A percentile compares a stretch with the other conserved stretches of the same genome.
phyloP scores from a whole-genome alignment of 2,888 invertebrate species.

The Drosophila putrida region DNA sequence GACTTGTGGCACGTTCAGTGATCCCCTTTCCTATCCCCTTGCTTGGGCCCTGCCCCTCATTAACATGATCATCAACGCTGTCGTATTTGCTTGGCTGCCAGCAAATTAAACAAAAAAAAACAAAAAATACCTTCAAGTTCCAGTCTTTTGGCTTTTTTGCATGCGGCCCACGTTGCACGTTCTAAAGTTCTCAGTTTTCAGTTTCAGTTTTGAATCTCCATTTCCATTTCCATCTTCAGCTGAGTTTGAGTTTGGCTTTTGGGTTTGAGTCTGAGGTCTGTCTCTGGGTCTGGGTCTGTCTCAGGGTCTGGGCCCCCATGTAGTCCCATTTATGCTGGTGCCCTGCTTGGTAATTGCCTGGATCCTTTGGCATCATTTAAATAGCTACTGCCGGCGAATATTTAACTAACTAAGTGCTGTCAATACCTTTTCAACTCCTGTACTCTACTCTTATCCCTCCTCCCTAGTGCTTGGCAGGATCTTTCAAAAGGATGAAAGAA shows the following conservation, averaged over 20 bases:
- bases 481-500: neutral
- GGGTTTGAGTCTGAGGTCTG: neutral
- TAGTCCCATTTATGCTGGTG: constrained; percentile 66
- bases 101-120: constrained; percentile 63
- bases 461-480: neutral
- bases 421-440: constrained; percentile 25
- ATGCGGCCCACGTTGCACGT: constrained; percentile 68
- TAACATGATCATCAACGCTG: constrained; percentile 82
- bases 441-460: neutral
- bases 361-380: constrained; percentile 69
- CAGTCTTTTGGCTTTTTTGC: constrained; percentile 43
- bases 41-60: constrained; percentile 70
- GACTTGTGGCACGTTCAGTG: constrained; percentile 60
- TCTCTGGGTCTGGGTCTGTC: constrained; percentile 6
- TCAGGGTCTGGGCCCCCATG: constrained; percentile 52
- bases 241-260: neutral
- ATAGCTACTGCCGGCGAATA: constrained; percentile 78
- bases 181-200: constrained; percentile 1
- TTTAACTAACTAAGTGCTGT: constrained; percentile 73
- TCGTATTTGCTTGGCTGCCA: constrained; percentile 77
- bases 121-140: constrained; percentile 3
- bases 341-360: constrained; percentile 53
- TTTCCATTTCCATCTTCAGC: neutral
- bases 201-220: constrained; percentile 4
- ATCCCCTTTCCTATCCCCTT: neutral